phyloP scores from a whole-genome alignment of 2,888 invertebrate species.

The Lymantria monacha region DNA sequence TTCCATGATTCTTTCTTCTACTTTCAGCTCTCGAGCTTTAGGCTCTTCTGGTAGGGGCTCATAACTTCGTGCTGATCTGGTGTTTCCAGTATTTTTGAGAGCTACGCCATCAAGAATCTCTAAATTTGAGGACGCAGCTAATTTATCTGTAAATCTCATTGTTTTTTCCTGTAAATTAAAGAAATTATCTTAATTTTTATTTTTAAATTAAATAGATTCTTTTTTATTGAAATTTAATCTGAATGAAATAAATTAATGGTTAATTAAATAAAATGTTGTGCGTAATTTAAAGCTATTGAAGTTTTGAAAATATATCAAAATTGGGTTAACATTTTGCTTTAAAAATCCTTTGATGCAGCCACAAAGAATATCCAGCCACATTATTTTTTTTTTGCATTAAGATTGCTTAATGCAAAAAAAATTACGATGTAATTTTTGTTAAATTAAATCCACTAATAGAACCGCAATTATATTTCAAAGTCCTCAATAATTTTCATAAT shows the following conservation, averaged over 20 bases:
- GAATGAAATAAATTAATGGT: not conserved
- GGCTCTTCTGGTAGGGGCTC: conserved; percentile 70
- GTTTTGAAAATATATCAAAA: conserved; percentile 5
- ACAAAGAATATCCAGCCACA: not conserved
- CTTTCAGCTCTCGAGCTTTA: conserved; percentile 62
- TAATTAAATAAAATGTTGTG: not conserved
- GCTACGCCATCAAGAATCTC: conserved; percentile 66
- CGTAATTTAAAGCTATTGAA: conserved; percentile 3
- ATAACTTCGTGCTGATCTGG: conserved; percentile 69
- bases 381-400: not conserved
- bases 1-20: conserved; percentile 74
- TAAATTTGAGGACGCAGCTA: conserved; percentile 68
- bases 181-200: conserved; percentile 8
- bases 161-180: conserved; percentile 68
- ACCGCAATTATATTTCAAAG: conserved; percentile 28
- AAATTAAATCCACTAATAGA: conserved; percentile 9
- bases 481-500: not conserved
- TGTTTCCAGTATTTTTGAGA: conserved; percentile 66
- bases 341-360: not conserved
- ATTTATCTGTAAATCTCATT: conserved; percentile 72
- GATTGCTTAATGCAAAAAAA: no score
- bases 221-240: not conserved
- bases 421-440: not conserved
- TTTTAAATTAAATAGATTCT: not conserved
- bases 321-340: not conserved